phyloP scores from a whole-genome alignment of 2,113 vertebrate species.

The Pimephales promelas region DNA sequence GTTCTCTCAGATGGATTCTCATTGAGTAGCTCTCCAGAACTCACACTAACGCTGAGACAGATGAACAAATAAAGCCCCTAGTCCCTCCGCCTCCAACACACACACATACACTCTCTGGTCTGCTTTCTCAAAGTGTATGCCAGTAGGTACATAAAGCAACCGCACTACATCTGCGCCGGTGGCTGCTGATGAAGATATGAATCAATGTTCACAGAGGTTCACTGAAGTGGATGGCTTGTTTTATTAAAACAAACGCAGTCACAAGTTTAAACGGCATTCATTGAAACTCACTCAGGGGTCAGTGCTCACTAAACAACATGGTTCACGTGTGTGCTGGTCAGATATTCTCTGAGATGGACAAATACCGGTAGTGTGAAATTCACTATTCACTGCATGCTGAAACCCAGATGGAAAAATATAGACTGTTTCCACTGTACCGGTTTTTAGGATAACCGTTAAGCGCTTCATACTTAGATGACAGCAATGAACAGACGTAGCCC shows the following conservation, averaged over 20 bases:
- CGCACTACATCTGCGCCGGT: neutral
- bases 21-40: conserved; percentile 13
- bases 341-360: neutral
- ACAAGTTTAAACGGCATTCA: conserved; percentile 1
- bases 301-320: neutral
- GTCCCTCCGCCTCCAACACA: conserved; percentile 34
- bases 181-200: neutral
- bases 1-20: conserved; percentile 21
- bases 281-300: conserved; percentile 9
- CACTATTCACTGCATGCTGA: neutral
- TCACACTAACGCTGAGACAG: conserved; percentile 22
- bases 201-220: neutral
- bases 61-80: conserved; percentile 47
- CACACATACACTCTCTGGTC: neutral
- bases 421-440: neutral
- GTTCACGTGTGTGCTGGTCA: neutral
- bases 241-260: neutral
- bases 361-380: neutral
- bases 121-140: neutral
- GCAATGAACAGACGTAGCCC: neutral
- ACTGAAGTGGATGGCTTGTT: neutral
- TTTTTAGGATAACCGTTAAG: neutral
- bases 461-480: conserved; percentile 29
- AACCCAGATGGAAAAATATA: conserved; percentile 12
- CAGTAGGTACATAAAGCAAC: neutral